A percentile compares a stretch with the other conserved stretches of the same genome.
Evolutionary conservation across 1,140 invertebrate species (phyloP).

Genomic region (Achatina immaculata): DNA sequence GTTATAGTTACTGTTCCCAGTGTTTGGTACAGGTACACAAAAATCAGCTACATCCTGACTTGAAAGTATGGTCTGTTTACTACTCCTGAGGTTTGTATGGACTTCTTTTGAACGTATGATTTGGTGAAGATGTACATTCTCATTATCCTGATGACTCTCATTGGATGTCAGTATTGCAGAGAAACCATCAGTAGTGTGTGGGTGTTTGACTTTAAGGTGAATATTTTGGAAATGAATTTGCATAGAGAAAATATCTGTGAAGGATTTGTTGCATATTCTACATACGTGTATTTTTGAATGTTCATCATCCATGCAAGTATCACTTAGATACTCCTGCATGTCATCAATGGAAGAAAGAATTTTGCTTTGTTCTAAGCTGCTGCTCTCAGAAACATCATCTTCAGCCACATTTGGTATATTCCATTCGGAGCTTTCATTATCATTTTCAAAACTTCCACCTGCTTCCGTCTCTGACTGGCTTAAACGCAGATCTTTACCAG

Average conservation of each 20-base stretch:
- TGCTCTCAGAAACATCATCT: conserved; percentile 33
- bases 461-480: neutral
- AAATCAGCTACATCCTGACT: conserved; percentile 34
- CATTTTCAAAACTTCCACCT: neutral
- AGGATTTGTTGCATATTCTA: conserved; percentile 91
- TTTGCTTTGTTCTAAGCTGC: conserved; percentile 20
- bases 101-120: conserved; percentile 58
- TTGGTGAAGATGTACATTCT: conserved; percentile 89
- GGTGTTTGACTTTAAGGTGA: conserved; percentile 95
- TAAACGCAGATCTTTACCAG: neutral
- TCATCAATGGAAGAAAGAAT: neutral
- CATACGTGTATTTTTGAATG: conserved; percentile 90
- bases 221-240: conserved; percentile 97
- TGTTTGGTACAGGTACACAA: neutral
- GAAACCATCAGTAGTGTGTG: conserved; percentile 95
- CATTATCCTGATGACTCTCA: conserved; percentile 88
- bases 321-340: conserved; percentile 12
- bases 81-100: conserved; percentile 42
- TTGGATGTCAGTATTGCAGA: conserved; percentile 95
- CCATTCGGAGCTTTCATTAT: neutral
- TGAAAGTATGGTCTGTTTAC: conserved; percentile 51
- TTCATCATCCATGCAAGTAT: conserved; percentile 87
- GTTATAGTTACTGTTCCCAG: neutral
- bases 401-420: conserved; percentile 9
- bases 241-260: conserved; percentile 94